Percentiles rank a stretch among this genome's conserved stretches.
Conservation (phyloP, 2,888 invertebrate species). For the Plagiodera versicolora region DNA sequence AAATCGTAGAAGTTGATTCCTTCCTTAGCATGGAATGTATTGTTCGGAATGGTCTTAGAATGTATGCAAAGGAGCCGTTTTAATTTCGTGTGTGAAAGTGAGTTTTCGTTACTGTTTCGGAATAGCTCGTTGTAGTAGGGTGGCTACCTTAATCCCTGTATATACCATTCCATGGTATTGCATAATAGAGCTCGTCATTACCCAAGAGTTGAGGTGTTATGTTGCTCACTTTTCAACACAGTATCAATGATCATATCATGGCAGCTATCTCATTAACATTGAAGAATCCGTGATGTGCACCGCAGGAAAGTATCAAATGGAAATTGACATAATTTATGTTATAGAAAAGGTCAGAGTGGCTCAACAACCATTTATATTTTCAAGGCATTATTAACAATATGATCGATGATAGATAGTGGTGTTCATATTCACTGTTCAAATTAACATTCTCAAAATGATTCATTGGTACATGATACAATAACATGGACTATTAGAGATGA, state of each 20-base stretch:
- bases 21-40: too few species aligned
- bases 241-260: neutral
- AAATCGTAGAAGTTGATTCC: too few species aligned
- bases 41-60: too few species aligned
- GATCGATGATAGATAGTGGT: slow-evolving; percentile 11
- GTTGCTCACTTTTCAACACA: neutral
- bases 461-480: slow-evolving; percentile 13
- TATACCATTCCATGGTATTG: too few species aligned
- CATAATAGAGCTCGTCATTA: too few species aligned
- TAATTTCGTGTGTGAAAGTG: too few species aligned
- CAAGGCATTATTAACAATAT: slow-evolving; percentile 1
- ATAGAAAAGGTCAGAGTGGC: slow-evolving; percentile 10
- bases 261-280: neutral
- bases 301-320: slow-evolving; percentile 4
- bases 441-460: slow-evolving; percentile 14
- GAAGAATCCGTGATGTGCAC: neutral
- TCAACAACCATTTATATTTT: slow-evolving; percentile 11
- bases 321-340: slow-evolving; percentile 14
- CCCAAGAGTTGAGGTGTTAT: neutral
- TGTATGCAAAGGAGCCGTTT: too few species aligned
- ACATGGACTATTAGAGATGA: slow-evolving; percentile 13
- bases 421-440: slow-evolving; percentile 12
- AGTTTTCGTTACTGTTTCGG: too few species aligned
- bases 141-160: too few species aligned
- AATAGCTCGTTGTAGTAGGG: too few species aligned